Base-by-base conservation (phyloP, 2,797 vertebrate genomes). In the Nasua narica region DNA sequence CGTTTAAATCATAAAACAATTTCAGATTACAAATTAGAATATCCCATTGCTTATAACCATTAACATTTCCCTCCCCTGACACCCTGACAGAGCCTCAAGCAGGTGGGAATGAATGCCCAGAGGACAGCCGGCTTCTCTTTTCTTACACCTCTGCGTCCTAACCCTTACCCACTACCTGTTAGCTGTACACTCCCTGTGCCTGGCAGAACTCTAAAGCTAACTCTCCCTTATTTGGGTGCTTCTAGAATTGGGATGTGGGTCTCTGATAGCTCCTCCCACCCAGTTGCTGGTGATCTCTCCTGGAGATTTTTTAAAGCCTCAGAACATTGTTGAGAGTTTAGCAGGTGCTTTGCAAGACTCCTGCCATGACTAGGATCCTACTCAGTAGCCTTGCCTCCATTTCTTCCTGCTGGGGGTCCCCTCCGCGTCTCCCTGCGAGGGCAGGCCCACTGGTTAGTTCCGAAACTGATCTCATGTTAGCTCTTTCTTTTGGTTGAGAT, bases 371-470 rank as follows among this genome's bases (percentile, higher is more conserved):
- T 19, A 76, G 62, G 10, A 81, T n/a, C n/a, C n/a, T n/a, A 70
- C 69, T n/a, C 16, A 37, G 0, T 56, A 62, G 12, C n/a, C 25
- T 10, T 8, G n/a, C 14, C 9, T 82, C 48, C 69, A 15, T 2
- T n/a, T 85, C 13, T 87, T 87, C 43, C 37, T 46, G 4, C 1
- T 32, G 52, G 19, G 25, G 7, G n/a, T 78, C 43, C 29, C 16
- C 8, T 82, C 48, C 74, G 14, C 2, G 27, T 85, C 13, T 83
- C 84, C 43, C 37, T 46, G 3, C 1, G 18, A 48, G 19, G 19
- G 32, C 0, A 50, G 21, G 10, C 8, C 15, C 0, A 4, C 5
- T 5, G 12, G 0, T 6, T 56, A 2, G 7, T 0, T 62, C 46
- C 10, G 92, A 40, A 72, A 79, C 32, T 85, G 23, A 76, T 60